Conservation (phyloP, 1,140 invertebrate species). For the Euura lappo region DNA sequence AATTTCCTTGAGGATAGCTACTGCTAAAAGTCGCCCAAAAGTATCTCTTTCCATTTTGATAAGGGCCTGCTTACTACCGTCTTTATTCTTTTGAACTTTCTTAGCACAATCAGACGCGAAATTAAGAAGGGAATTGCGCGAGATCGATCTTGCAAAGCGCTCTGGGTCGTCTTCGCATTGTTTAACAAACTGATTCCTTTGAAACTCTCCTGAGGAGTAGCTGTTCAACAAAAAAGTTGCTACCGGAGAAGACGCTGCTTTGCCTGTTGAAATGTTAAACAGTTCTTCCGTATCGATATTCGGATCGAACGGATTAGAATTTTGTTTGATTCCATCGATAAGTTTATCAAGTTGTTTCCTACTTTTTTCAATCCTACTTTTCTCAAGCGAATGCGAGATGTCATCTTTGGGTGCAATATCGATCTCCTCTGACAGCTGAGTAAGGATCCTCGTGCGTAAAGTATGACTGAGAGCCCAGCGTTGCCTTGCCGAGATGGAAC, state of each 20-base stretch:
- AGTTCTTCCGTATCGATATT: conserved; percentile 20
- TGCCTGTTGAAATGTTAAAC: conserved; percentile 33
- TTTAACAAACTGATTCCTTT: conserved; percentile 24
- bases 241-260: conserved; percentile 28
- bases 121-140: neutral
- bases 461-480: no score
- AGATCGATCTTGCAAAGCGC: conserved; percentile 27
- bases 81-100: conserved; percentile 26
- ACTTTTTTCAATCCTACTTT: no score
- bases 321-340: no score
- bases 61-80: conserved; percentile 27
- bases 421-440: neutral
- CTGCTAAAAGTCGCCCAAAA: conserved; percentile 35
- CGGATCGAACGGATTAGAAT: conserved; percentile 16
- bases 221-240: conserved; percentile 33
- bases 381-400: no score
- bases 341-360: no score
- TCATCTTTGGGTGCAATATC: no score
- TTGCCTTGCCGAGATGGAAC: conserved; percentile 40
- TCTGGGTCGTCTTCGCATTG: conserved; percentile 20
- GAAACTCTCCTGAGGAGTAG: conserved; percentile 25
- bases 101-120: conserved; percentile 15
- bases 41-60: conserved; percentile 33
- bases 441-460: no score
- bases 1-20: conserved; percentile 39